Conservation (phyloP, 2,888 invertebrate species). For the Leptopilina syphax region DNA sequence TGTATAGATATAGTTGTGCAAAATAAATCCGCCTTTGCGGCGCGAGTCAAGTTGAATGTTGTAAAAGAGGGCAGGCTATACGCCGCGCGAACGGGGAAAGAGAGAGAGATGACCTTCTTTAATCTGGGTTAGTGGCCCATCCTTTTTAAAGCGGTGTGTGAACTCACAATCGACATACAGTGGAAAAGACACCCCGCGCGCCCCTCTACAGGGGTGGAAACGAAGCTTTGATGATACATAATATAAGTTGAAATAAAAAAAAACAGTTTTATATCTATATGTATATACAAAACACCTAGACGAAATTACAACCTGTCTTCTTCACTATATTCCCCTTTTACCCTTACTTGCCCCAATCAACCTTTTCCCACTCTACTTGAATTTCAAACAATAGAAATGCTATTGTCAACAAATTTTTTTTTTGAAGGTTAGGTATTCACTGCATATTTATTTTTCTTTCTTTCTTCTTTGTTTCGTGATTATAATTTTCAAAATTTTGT, state of each 20-base stretch:
- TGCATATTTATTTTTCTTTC: neutral
- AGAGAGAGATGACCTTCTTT: conserved; percentile 55
- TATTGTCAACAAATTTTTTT: neutral
- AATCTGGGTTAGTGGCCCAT: conserved; percentile 59
- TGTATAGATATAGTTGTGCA: neutral
- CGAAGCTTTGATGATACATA: conserved; percentile 8
- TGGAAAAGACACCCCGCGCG: no score
- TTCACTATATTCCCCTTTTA: neutral
- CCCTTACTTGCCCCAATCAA: no score
- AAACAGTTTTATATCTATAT: no score
- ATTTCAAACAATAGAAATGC: conserved; percentile 8
- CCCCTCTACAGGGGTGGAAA: no score
- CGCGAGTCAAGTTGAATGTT: conserved; percentile 45
- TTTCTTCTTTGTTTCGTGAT: neutral
- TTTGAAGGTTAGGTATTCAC: neutral
- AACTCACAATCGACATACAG: conserved; percentile 28
- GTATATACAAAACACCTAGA: neutral
- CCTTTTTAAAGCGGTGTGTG: conserved; percentile 46
- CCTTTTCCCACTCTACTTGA: no score
- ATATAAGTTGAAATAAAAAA: conserved; percentile 15
- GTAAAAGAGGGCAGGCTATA: conserved; percentile 44
- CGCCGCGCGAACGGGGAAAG: neutral
- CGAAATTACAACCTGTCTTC: no score
- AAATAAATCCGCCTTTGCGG: conserved; percentile 36
- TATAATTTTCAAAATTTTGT: no score